Base-by-base conservation (phyloP, 2,888 invertebrate species). In the Campoletis raptor region DNA sequence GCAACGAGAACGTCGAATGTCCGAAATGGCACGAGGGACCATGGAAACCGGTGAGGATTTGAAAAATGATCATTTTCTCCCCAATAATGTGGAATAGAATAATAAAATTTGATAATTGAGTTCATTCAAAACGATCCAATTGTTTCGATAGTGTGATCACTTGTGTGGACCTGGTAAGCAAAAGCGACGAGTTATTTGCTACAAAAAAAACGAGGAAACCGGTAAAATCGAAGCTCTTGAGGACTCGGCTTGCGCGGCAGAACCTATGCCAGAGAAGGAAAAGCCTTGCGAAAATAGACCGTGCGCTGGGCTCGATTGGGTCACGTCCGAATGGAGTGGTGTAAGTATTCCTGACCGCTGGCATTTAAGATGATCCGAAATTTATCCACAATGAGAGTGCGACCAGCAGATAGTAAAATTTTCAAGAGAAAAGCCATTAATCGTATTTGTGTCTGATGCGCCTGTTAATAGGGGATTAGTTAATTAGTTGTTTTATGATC, bases 271-370 rank as follows among this genome's bases (percentile, higher is more conserved):
- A 0, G 95, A 96, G 64, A 94, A 94, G 0, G 96, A 97, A 88
- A 96, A 96, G 91, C 86, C 95, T 18, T 99, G 99, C 93, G 95
- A 96, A 89, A 89, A 98, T 91, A 95, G 97, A 72, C 98, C 98
- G 0, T 99, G 99, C 92, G 98, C 97, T 85, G 99, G 98, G 7
- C 97, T 98, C 12, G 98, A 98, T 93, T 99, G 98, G 98, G 96
- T 98, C 77, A 95, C 96, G 9, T 97, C 98, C 0, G 96, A 97
- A 64, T 99, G 99, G 99, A 96, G 96, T 90, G 98, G 98, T 90
- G 99, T 99, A 95, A 96, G 96, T 95, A n/a, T 48, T 54, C 8
- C 10, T 2, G 2, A 52, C 9, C 24, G 8, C 42, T 30, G 9
- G 2, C 8, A 21, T 54, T 2, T 18, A 48, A 18, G 18, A 18